Percentiles rank a stretch among this genome's conserved stretches.
phyloP scores from a whole-genome alignment of 2,888 invertebrate species.

The Erebia aethiops region DNA sequence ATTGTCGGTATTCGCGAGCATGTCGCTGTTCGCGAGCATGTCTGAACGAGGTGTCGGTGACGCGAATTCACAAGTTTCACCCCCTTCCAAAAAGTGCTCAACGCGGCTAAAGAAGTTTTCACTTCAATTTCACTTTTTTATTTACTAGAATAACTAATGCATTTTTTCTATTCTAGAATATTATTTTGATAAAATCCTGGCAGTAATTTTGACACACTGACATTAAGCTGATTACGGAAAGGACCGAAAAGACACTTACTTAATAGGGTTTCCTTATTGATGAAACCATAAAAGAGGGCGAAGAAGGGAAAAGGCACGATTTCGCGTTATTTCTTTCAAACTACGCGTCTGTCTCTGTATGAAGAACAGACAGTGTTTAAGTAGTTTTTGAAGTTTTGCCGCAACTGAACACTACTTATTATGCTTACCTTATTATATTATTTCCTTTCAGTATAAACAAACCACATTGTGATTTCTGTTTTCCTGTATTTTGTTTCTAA shows the following conservation, averaged over 20 bases:
- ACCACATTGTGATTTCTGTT: background rate
- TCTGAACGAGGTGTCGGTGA: too few relatives aligned
- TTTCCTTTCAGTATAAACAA: background rate
- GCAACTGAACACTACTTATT: background rate
- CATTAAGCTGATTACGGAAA: conserved; percentile 32
- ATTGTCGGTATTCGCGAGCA: too few relatives aligned
- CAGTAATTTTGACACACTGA: conserved; percentile 33
- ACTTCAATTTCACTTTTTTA: background rate
- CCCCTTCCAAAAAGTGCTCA: too few relatives aligned
- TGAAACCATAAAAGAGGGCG: conserved; percentile 30
- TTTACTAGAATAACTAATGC: background rate
- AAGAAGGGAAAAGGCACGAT: conserved; percentile 34
- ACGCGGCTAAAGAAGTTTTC: too few relatives aligned
- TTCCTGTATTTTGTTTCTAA: background rate
- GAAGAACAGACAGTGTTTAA: background rate
- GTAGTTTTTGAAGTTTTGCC: background rate
- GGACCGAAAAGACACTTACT: conserved; percentile 31
- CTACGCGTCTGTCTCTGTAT: conserved; percentile 23
- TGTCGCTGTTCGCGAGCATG: too few relatives aligned
- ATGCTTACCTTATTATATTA: background rate
- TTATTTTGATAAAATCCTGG: background rate
- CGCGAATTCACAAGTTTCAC: too few relatives aligned
- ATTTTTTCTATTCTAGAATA: background rate
- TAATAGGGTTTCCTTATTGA: conserved; percentile 39
- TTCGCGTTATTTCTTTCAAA: conserved; percentile 36